Percentiles rank a stretch among this genome's conserved stretches.
phyloP scores from a whole-genome alignment of 1,140 invertebrate genomes.

The Sitophilus oryzae region DNA sequence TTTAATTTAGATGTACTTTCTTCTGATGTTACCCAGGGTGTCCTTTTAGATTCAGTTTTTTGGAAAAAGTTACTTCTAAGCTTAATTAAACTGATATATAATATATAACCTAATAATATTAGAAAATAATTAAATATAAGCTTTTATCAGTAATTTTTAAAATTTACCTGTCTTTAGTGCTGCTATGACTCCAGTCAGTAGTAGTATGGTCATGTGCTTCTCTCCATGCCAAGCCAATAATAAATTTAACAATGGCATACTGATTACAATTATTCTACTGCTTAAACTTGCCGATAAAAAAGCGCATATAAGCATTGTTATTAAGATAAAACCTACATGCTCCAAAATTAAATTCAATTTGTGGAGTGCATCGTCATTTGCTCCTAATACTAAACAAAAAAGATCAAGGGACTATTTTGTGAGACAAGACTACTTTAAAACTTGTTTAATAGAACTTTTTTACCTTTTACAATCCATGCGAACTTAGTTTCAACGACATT shows the following conservation, averaged over 20 bases:
- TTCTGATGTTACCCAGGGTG: too few relatives aligned
- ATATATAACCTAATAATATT: too few relatives aligned
- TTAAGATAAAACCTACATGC: slow-evolving; percentile 36
- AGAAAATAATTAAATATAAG: too few relatives aligned
- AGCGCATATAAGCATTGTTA: slow-evolving; percentile 38
- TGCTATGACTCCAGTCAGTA: slow-evolving; percentile 21
- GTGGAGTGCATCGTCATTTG: slow-evolving; percentile 40
- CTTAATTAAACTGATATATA: too few relatives aligned
- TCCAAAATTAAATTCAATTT: slow-evolving; percentile 36
- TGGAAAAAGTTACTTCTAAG: too few relatives aligned
- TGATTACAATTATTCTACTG: slow-evolving; percentile 32
- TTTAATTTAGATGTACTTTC: too few relatives aligned
- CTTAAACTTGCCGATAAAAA: slow-evolving; percentile 35
- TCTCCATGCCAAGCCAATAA: slow-evolving; percentile 29
- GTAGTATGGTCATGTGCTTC: slow-evolving; percentile 22
- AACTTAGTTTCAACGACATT: slow-evolving; percentile 50
- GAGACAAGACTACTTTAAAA: slow-evolving; percentile 2
- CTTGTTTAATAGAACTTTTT: not conserved
- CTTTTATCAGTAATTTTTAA: too few relatives aligned
- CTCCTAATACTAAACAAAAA: slow-evolving; percentile 44
- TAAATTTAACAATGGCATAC: slow-evolving; percentile 37
- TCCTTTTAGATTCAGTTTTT: too few relatives aligned
- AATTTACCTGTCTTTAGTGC: slow-evolving; percentile 33
- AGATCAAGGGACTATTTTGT: too few relatives aligned
- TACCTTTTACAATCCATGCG: slow-evolving; percentile 49